Evolutionary conservation across 2,888 invertebrate genomes (phyloP), one percentile per base, ranked within the genome.

Genomic region (Acleris cristana): DNA sequence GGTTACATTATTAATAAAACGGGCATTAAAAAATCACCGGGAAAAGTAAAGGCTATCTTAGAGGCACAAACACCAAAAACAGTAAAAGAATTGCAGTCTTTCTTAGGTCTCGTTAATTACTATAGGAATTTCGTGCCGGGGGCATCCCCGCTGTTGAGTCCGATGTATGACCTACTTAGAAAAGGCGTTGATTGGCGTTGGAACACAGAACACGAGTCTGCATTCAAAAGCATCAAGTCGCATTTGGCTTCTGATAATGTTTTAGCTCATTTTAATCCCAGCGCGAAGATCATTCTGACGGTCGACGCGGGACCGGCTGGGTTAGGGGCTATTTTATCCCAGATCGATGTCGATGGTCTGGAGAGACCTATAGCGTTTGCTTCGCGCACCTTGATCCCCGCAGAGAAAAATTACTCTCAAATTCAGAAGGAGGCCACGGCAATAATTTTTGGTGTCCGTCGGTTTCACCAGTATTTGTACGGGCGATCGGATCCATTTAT

Each of bases 391-490:
- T 30, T 30, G 10, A 30, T 30, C 30, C 30, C 30, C 8, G 30
- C 30, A 30, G 30, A 30, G 30, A 30, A 30, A 30, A 19, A 49
- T 1, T 30, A 59, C 18, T 49, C 21, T 16, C 48, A 48, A 26
- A 48, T 58, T 23, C 26, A 45, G 23, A 49, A 48, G 48, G 26
- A n/a, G 23, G 48, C 23, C 2, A 52, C 19, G 52, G 52, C 52
- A 23, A 23, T 52, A 14, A 19, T 52, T 2, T 52, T 52, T 21
- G 52, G 52, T 5, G 52, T 52, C 12, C 8, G 52, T 1, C 52
- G 52, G 3, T 59, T 34, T 18, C 59, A 59, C 30, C 59, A 59
- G 18, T 59, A 49, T 30, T 59, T 59, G 19, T 59, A 59, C 7
- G 59, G 49, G 5, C 59, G 49, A 5, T 26, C 59, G 12, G 49